These are phyloP conservation scores for Empis livida DNA, from an alignment of 2,888 invertebrate species.

Conservation along the genomic window DNA sequence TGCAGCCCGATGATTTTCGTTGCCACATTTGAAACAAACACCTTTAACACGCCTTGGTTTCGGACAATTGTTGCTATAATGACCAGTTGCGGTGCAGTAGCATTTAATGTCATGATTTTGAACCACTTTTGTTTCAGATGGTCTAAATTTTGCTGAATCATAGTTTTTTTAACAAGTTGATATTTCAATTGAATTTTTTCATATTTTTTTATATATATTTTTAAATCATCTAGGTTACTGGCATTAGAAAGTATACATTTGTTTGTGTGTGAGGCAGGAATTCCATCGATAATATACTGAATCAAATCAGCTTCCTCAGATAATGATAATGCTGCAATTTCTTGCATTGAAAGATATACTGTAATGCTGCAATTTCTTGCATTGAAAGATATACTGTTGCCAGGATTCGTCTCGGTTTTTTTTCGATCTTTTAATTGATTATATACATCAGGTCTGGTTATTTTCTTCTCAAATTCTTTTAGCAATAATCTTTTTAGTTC, in stretches of 20 bases:
- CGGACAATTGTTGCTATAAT: not conserved
- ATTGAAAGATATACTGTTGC: not conserved
- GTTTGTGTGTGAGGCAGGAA: no score
- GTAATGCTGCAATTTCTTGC: no score
- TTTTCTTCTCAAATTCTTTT: not conserved
- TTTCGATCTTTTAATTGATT: not conserved
- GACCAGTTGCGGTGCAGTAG: not conserved
- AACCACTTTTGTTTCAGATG: not conserved
- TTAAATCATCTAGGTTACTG: no score
- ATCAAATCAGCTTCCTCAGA: no score
- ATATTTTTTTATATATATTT: no score
- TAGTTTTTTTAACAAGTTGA: no score
- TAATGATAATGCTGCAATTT: no score
- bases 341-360: no score
- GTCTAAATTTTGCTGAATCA: no score
- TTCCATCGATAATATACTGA: no score
- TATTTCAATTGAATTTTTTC: no score
- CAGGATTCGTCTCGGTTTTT: not conserved
- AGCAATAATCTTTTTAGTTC: not conserved
- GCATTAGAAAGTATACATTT: no score
- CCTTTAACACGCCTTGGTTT: not conserved
- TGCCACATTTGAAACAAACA: constrained; percentile 1
- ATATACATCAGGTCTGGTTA: not conserved
- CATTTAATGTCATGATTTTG: not conserved
- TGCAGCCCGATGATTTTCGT: not conserved